Percentiles rank a stretch among this genome's conserved stretches.
Conservation (phyloP, 1,140 invertebrate species). For the Ostrea edulis region DNA sequence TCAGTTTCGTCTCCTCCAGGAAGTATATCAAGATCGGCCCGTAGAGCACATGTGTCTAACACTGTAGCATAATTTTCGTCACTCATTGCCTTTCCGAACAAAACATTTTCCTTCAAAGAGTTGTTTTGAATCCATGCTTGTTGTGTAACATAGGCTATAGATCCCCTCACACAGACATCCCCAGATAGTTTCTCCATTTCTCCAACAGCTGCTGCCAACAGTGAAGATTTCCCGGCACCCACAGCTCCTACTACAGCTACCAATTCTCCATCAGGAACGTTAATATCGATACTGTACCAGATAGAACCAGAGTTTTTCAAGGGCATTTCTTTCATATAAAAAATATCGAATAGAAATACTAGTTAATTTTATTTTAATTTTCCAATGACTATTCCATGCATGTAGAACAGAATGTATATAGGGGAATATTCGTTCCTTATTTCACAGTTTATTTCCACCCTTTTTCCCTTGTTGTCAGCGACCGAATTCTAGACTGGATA, state of each 20-base stretch:
- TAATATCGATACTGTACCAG: constrained; percentile 65
- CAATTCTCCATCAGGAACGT: constrained; percentile 71
- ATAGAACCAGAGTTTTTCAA: neutral
- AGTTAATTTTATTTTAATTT: neutral
- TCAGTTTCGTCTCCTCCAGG: constrained; percentile 85
- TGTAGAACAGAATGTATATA: too few species aligned
- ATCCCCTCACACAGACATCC: constrained; percentile 85
- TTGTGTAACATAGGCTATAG: constrained; percentile 88
- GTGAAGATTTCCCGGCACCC: constrained; percentile 86
- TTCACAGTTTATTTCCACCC: too few species aligned
- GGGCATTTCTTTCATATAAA: too few species aligned
- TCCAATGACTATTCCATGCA: too few species aligned
- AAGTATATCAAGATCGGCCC: constrained; percentile 86
- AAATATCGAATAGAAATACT: neutral
- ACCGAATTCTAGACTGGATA: too few species aligned
- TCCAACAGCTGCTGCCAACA: constrained; percentile 84
- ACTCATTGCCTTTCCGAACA: constrained; percentile 85
- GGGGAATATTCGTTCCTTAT: too few species aligned
- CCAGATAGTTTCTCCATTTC: constrained; percentile 71
- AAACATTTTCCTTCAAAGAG: constrained; percentile 90
- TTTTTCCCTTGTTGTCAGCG: too few species aligned
- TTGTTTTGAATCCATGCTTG: constrained; percentile 92
- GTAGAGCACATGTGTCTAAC: constrained; percentile 83
- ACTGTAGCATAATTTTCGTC: constrained; percentile 79
- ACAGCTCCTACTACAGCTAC: constrained; percentile 82